phyloP scores from a whole-genome alignment of 2,797 vertebrate genomes.

The Malurus leucopterus region DNA sequence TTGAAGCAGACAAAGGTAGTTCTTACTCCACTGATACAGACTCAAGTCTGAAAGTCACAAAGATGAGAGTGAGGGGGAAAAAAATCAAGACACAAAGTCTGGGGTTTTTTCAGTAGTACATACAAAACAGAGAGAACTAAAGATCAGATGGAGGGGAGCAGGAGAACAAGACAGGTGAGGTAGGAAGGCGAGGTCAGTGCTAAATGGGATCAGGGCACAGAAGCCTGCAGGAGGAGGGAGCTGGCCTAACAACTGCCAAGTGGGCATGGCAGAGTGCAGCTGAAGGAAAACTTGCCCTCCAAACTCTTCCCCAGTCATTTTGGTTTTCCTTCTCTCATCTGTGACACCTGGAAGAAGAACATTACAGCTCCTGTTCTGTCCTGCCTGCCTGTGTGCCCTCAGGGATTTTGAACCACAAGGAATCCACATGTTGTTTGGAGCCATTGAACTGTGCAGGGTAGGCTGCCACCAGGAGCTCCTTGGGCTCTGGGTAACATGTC shows the following conservation, averaged over 20 bases:
- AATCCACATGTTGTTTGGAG: not conserved
- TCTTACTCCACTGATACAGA: not conserved
- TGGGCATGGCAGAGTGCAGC: not conserved
- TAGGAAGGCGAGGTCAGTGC: not conserved
- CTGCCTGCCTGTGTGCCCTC: not conserved
- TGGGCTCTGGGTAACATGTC: not conserved
- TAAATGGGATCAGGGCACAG: not conserved
- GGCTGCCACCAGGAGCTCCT: constrained; percentile 1
- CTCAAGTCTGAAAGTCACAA: not conserved
- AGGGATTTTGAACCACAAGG: not conserved
- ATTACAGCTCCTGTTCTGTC: not conserved
- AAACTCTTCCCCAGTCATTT: not conserved
- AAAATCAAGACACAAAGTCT: not conserved
- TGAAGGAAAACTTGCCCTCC: not conserved
- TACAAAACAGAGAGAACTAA: not conserved
- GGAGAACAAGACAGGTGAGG: accelerated
- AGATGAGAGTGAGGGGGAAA: not conserved
- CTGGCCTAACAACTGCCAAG: not conserved
- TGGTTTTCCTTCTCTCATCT: not conserved
- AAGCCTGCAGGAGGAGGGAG: not conserved
- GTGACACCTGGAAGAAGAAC: not conserved
- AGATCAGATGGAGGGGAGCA: not conserved
- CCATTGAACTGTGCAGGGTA: not conserved
- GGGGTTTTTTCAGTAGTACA: not conserved
- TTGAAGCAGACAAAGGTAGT: not conserved